Evolutionary conservation across 1,140 invertebrate genomes (phyloP).

Genomic region (Apocrypta bakeri): DNA sequence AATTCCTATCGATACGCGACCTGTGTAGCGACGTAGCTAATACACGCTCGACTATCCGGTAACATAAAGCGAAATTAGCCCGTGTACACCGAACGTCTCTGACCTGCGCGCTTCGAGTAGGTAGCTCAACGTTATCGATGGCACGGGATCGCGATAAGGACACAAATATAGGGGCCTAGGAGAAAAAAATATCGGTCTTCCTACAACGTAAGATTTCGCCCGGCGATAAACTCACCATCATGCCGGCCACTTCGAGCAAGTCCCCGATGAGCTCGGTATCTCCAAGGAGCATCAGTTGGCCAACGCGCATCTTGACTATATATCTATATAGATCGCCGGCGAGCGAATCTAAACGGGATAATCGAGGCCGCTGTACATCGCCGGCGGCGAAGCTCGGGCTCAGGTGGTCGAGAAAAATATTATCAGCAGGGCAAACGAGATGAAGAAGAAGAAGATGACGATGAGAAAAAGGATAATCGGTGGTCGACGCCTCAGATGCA

Average conservation of each 20-base stretch:
- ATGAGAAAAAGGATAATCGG: constrained; percentile 48
- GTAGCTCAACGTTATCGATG: neutral
- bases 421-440: constrained; percentile 49
- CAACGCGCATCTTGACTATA: constrained; percentile 55
- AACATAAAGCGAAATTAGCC: neutral
- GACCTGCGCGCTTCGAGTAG: neutral
- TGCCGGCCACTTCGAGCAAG: constrained; percentile 60
- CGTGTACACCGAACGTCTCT: neutral
- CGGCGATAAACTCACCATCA: constrained; percentile 61
- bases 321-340: neutral
- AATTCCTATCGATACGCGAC: neutral
- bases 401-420: constrained; percentile 53
- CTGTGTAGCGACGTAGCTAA: neutral
- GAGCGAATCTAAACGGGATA: constrained; percentile 17
- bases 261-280: constrained; percentile 61
- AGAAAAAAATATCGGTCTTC: neutral
- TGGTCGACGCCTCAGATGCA: constrained; percentile 19
- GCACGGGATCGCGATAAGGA: neutral
- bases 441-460: constrained; percentile 49
- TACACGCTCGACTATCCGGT: neutral
- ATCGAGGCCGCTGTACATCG: constrained; percentile 25
- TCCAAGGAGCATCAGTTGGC: constrained; percentile 61
- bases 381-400: constrained; percentile 43
- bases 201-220: neutral
- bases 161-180: neutral